phyloP scores from a whole-genome alignment of 2,888 invertebrate genomes.

The Trissolcus brochymenae region DNA sequence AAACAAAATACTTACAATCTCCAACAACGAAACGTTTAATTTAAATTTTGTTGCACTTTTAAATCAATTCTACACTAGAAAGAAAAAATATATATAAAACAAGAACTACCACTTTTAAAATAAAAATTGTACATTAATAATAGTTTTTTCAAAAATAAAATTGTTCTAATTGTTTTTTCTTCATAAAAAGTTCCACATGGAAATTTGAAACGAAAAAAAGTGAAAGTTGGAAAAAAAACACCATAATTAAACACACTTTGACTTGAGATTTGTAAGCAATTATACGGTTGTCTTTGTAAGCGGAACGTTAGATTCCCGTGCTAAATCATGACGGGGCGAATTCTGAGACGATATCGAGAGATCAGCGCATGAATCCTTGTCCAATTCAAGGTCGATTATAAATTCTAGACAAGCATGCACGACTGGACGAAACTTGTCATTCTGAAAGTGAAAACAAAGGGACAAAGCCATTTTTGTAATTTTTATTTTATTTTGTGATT shows the following conservation, averaged over 20 bases:
- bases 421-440: not conserved
- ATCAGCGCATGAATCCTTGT: slow-evolving; percentile 28
- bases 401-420: slow-evolving; percentile 14
- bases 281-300: slow-evolving; percentile 19
- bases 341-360: slow-evolving; percentile 22
- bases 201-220: no score
- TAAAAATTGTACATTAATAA: no score
- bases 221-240: no score
- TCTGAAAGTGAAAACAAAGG: not conserved
- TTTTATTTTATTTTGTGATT: not conserved
- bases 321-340: slow-evolving; percentile 17
- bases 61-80: no score
- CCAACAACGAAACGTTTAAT: not conserved
- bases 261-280: slow-evolving; percentile 10
- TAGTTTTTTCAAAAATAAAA: no score
- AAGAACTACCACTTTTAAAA: no score
- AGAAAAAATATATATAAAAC: no score
- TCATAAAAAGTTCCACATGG: no score
- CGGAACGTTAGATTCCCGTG: slow-evolving; percentile 10
- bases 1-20: not conserved
- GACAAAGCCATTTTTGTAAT: not conserved
- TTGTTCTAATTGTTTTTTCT: no score
- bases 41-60: no score
- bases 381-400: slow-evolving; percentile 25
- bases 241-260: no score